phyloP scores from a whole-genome alignment of 2,113 vertebrate species.

The Capreolus pygargus region DNA sequence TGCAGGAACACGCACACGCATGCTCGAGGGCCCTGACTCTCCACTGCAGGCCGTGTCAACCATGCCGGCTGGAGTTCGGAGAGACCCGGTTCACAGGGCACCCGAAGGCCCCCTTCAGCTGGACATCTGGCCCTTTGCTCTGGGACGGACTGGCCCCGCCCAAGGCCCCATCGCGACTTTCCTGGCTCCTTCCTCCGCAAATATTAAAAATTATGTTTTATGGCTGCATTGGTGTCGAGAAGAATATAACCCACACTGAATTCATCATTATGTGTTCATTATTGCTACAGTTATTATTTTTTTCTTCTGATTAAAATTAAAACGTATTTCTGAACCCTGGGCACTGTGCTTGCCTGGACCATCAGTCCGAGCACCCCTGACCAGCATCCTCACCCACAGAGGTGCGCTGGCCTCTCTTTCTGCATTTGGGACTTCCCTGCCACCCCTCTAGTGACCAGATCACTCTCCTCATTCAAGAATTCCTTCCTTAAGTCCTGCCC shows the following conservation, averaged over 20 bases:
- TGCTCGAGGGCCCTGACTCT: background rate
- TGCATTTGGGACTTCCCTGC: accelerated
- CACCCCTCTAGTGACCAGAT: accelerated
- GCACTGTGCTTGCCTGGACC: background rate
- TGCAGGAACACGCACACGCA: accelerated
- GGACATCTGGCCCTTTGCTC: background rate
- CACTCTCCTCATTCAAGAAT: no score
- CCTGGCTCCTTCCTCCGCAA: background rate
- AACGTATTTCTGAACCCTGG: background rate
- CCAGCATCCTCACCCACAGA: accelerated
- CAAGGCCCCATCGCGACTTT: background rate
- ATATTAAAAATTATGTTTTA: background rate
- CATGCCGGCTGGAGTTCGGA: accelerated
- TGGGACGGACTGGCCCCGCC: background rate
- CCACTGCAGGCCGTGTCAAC: background rate
- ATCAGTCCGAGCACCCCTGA: accelerated
- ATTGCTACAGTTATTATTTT: background rate
- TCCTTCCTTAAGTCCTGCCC: background rate
- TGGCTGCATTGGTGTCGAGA: background rate
- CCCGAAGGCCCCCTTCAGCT: background rate
- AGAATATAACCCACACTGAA: background rate
- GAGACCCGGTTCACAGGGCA: background rate
- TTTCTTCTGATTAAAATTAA: background rate
- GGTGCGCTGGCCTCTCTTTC: accelerated
- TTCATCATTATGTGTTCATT: background rate